A percentile compares a stretch with the other conserved stretches of the same genome.
phyloP scores from a whole-genome alignment of 2,113 vertebrate genomes.

The Thamnaconus septentrionalis region DNA sequence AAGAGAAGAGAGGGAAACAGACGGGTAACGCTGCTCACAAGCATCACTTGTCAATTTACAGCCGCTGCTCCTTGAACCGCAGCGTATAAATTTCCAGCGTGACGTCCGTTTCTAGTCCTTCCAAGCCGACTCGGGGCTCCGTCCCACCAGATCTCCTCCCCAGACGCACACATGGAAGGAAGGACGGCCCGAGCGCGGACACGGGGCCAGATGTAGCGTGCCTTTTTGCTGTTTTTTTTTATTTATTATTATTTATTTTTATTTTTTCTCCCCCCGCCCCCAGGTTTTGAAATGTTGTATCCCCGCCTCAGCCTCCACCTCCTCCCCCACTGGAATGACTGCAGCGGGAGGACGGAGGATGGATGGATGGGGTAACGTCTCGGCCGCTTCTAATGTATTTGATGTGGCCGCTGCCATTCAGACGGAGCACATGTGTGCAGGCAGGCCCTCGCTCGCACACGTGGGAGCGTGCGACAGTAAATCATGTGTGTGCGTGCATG shows the following conservation, averaged over 20 bases:
- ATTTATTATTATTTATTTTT: conserved; percentile 51
- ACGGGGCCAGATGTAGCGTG: conserved; percentile 67
- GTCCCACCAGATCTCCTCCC: conserved; percentile 71
- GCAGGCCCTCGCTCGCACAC: conserved; percentile 15
- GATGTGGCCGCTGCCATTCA: conserved; percentile 60
- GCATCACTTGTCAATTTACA: conserved; percentile 75
- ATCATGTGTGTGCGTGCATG: conserved; percentile 39
- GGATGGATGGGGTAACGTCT: conserved; percentile 58
- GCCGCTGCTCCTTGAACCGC: conserved; percentile 69
- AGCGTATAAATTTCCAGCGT: conserved; percentile 70
- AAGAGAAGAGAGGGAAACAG: conserved; percentile 61
- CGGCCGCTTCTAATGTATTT: conserved; percentile 46
- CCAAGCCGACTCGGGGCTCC: conserved; percentile 67
- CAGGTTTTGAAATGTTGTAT: conserved; percentile 57
- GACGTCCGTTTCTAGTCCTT: conserved; percentile 74
- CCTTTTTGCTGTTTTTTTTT: conserved; percentile 51
- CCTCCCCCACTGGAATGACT: conserved; percentile 40
- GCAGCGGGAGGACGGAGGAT: conserved; percentile 51
- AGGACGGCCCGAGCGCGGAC: conserved; percentile 69
- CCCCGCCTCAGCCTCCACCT: conserved; percentile 7
- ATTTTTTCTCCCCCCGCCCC: too few species aligned
- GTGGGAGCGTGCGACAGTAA: conserved; percentile 44
- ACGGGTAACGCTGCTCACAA: conserved; percentile 66
- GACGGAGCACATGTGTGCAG: conserved; percentile 43
- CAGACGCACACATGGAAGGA: conserved; percentile 74